Base-by-base conservation (phyloP, 2,888 invertebrate species). In the Anoncus sp. region DNA sequence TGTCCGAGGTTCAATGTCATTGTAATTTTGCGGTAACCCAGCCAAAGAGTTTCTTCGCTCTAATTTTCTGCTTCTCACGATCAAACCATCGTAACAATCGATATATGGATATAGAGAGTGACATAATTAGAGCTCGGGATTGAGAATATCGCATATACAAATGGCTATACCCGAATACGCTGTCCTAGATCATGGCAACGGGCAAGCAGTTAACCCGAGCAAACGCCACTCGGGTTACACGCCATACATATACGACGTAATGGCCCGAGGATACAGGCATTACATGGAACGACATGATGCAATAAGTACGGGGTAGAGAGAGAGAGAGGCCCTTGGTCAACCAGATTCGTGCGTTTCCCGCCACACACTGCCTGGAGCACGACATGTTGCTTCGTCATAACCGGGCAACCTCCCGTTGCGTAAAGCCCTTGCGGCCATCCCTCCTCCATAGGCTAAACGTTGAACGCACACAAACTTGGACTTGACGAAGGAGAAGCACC, bases 391-490 rank as follows among this genome's bases (percentile, higher is more conserved):
- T 51, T 27, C 65, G 38, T 59, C 57, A 55, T 65, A 31, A 59
- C 57, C 63, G 24, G 45, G 53, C 65, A 65, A 72, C 40, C 31
- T 55, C 55, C 72, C 12, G 24, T 51, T 51, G 9, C 10, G n/a
- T 16, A 6, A 51, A 22, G 14, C 10, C 12, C 38, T n/a, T 14
- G 51, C 24, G n/a, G 24, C 51, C 51, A 24, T 51, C 24, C 24
- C 22, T 51, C 24, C 14, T 51, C 63, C 40, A 40, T 38, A 65
- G 72, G 57, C 40, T 59, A 38, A 73, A 38, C 24, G 65, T 55
- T 55, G 65, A 55, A 73, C 57, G 27, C 57, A 60, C 57, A 20
- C 57, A 60, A 40, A 40, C 40, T 43, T 53, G 27, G 53, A 43
- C 59, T 70, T 14, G n/a, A 43, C n/a, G 43, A 14, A 22, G 43